Evolutionary conservation across 2,888 invertebrate genomes (phyloP).

Genomic region (Philopedon plagiatum): DNA sequence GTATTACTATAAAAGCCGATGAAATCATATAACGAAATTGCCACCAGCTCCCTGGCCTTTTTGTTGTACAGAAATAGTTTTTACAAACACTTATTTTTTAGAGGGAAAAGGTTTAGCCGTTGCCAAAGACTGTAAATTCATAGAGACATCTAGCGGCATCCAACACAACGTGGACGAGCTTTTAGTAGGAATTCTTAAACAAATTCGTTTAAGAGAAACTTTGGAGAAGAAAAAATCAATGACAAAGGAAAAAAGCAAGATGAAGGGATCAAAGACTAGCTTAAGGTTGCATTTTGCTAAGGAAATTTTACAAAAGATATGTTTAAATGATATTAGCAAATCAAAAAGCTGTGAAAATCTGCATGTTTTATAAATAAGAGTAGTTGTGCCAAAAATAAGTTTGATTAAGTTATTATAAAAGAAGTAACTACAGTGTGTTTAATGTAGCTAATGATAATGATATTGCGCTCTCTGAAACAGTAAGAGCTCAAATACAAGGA

Average conservation of each 20-base stretch:
- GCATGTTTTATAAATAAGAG: conserved; percentile 82
- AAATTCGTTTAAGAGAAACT: conserved; percentile 84
- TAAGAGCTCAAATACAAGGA: too few species aligned
- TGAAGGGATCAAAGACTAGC: conserved; percentile 86
- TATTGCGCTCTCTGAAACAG: too few species aligned
- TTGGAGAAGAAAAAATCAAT: conserved; percentile 77
- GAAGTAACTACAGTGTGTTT: neutral
- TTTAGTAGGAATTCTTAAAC: conserved; percentile 92
- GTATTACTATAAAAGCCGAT: too few species aligned
- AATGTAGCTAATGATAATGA: too few species aligned
- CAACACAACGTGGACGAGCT: conserved; percentile 98
- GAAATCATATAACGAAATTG: too few species aligned
- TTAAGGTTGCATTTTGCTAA: conserved; percentile 85
- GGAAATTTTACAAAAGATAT: conserved; percentile 87
- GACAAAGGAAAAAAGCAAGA: conserved; percentile 69
- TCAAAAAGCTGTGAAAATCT: conserved; percentile 91
- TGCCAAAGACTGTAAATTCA: conserved; percentile 92
- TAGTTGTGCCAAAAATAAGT: conserved; percentile 12
- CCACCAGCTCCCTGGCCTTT: too few species aligned
- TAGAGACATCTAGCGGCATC: conserved; percentile 95
- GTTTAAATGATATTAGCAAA: conserved; percentile 87
- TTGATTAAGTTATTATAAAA: conserved; percentile 2
- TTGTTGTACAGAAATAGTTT: too few species aligned
- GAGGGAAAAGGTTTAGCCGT: conserved; percentile 94
- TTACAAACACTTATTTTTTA: too few species aligned